Conservation (phyloP, 2,113 vertebrate species). For the Semnornis frantzii region DNA sequence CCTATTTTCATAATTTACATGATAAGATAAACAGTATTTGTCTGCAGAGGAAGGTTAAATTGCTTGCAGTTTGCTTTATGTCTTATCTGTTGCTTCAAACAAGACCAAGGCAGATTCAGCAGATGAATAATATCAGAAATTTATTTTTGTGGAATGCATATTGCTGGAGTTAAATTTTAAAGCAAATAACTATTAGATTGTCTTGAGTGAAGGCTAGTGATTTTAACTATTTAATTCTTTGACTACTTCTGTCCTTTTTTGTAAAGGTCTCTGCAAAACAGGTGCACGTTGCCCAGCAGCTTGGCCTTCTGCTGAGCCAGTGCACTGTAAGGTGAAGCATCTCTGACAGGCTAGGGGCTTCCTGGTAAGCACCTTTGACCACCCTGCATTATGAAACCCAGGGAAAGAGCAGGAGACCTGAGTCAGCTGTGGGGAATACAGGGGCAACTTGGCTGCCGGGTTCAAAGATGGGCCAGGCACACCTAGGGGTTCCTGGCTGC, state of each 20-base stretch:
- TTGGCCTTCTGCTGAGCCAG: background rate
- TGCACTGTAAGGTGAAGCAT: background rate
- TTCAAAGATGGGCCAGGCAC: background rate
- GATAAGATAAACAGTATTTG: conserved; percentile 47
- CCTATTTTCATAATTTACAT: conserved; percentile 41
- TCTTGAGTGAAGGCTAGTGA: background rate
- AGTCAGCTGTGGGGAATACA: background rate
- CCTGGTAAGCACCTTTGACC: background rate
- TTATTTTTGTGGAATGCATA: background rate
- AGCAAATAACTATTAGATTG: background rate
- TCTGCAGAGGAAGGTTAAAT: conserved; percentile 27
- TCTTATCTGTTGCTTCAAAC: conserved; percentile 9
- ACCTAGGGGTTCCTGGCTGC: background rate
- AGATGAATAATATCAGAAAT: background rate
- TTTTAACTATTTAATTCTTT: background rate
- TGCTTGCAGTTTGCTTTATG: background rate
- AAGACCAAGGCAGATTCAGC: background rate
- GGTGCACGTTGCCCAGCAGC: rapidly evolving
- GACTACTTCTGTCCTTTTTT: background rate
- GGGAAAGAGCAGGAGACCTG: background rate
- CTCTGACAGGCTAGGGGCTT: background rate
- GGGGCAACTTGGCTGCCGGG: background rate
- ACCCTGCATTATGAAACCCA: background rate
- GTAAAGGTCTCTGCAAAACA: background rate
- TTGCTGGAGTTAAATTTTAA: conserved; percentile 9